phyloP scores from a whole-genome alignment of 1,140 invertebrate species.

The Drosophila miranda region DNA sequence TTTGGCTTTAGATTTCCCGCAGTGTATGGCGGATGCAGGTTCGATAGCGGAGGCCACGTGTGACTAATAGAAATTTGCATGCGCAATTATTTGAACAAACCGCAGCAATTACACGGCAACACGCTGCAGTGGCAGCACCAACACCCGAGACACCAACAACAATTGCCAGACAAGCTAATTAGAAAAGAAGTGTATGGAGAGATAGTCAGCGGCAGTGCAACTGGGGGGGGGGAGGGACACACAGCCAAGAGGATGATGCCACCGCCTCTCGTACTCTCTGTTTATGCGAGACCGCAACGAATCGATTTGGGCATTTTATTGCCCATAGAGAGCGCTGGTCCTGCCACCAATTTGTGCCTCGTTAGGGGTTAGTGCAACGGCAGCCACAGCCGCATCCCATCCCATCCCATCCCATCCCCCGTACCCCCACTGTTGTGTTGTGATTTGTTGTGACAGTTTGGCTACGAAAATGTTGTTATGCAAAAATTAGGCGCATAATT shows the following conservation, averaged over 20 bases:
- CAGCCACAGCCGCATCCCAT: conserved; percentile 9
- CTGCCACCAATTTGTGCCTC: conserved; percentile 69
- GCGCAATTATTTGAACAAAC: conserved; percentile 80
- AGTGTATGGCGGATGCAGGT: conserved; percentile 27
- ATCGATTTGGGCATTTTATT: conserved; percentile 77
- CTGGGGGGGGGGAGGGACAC: conserved; percentile 4
- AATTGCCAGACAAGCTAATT: conserved; percentile 69
- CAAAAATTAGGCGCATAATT: conserved; percentile 82
- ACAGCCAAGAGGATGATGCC: conserved; percentile 15
- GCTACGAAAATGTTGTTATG: conserved; percentile 77
- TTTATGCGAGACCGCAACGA: conserved; percentile 54
- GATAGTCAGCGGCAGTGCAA: not conserved
- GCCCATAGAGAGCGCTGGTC: conserved; percentile 38
- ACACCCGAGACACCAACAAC: conserved; percentile 19
- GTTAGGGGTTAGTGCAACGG: conserved; percentile 67
- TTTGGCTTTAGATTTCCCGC: not conserved
- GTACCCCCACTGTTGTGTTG: conserved; percentile 38
- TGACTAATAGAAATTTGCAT: conserved; percentile 79
- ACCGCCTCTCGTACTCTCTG: conserved; percentile 1
- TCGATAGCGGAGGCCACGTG: conserved; percentile 33
- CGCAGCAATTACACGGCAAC: conserved; percentile 74
- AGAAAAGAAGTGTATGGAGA: conserved; percentile 53
- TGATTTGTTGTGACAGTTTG: conserved; percentile 78
- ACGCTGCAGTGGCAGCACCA: conserved; percentile 34
- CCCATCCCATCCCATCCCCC: conserved; percentile 18